phyloP scores from a whole-genome alignment of 1,140 invertebrate species.

The Maniola jurtina region DNA sequence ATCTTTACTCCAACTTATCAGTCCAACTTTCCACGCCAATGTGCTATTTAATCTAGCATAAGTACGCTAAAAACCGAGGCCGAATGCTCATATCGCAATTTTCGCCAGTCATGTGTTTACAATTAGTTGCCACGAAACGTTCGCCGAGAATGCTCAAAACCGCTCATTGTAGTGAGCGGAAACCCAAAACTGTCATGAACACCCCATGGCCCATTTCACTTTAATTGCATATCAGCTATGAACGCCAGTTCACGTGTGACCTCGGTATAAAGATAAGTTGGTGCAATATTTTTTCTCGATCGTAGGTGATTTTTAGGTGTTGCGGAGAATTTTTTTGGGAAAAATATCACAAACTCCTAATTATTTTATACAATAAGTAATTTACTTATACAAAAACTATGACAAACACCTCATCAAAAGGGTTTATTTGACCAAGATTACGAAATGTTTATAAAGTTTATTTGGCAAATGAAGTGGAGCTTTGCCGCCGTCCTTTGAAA shows the following conservation, averaged over 20 bases:
- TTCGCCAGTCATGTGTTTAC: slow-evolving; percentile 3
- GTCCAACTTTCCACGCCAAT: background rate
- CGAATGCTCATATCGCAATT: background rate
- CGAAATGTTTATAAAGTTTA: slow-evolving; percentile 15
- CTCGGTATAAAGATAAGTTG: no score
- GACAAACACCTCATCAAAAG: slow-evolving; percentile 16
- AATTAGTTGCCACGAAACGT: background rate
- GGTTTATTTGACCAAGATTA: slow-evolving; percentile 17
- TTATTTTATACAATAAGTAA: background rate
- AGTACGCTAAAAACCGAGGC: no score
- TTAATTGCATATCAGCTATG: background rate
- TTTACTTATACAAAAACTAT: slow-evolving; percentile 3
- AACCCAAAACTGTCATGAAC: slow-evolving; percentile 4
- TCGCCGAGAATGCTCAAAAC: background rate
- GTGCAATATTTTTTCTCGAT: no score
- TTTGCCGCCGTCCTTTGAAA: slow-evolving; percentile 13
- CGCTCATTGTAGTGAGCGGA: background rate
- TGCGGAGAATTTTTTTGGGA: no score
- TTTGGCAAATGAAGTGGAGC: slow-evolving; percentile 23
- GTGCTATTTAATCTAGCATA: background rate
- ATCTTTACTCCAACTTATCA: background rate
- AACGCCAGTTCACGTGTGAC: background rate
- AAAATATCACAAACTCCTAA: background rate
- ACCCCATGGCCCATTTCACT: background rate
- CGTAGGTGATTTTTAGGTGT: no score